Evolutionary conservation across 2,797 vertebrate genomes (phyloP).

Genomic region (Heteromormyrus szaboi): DNA sequence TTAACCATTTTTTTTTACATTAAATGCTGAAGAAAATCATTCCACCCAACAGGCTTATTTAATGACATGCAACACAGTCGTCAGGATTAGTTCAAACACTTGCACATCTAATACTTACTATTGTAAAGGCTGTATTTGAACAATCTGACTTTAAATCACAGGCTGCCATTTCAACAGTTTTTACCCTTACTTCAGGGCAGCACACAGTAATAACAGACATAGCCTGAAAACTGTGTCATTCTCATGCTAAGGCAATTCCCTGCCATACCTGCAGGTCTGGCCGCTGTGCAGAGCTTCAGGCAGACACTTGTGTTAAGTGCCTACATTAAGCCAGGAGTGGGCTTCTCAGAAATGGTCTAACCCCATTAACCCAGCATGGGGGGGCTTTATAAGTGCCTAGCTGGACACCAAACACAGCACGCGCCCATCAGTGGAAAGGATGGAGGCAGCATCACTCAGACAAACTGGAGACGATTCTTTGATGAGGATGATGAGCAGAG

Average conservation of each 20-base stretch:
- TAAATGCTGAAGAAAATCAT: neutral
- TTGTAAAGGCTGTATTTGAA: neutral
- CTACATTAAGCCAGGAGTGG: slow-evolving; percentile 17
- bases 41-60: neutral
- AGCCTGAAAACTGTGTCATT: neutral
- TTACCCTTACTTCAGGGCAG: neutral
- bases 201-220: neutral
- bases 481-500: neutral
- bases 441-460: neutral
- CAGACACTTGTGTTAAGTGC: neutral
- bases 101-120: neutral
- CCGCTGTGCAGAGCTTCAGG: neutral
- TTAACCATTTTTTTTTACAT: neutral
- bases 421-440: neutral
- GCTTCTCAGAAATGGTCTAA: neutral
- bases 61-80: neutral
- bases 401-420: neutral
- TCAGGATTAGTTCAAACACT: neutral
- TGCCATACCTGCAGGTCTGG: neutral
- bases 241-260: neutral
- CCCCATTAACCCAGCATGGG: slow-evolving; percentile 20
- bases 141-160: neutral
- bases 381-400: slow-evolving; percentile 29
- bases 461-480: slow-evolving; percentile 10
- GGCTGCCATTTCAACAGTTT: neutral